Percentiles rank a stretch among this genome's conserved stretches.
Conservation (phyloP, 2,797 vertebrate species). For the Epinephelus malabaricus region DNA sequence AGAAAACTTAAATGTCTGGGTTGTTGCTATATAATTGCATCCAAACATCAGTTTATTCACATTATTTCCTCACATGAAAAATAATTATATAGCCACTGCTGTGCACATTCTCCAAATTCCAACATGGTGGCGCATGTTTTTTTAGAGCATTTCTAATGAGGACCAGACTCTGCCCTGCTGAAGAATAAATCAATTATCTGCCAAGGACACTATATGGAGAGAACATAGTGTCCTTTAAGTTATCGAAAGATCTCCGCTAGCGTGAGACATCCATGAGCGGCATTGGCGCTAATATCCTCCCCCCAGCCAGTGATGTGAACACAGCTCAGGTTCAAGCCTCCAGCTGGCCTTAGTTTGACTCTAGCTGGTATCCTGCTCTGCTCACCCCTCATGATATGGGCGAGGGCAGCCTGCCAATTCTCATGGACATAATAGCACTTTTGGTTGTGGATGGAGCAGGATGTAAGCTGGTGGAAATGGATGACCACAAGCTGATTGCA, state of each 20-base stretch:
- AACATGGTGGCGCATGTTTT: slow-evolving; percentile 55
- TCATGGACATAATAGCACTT: slow-evolving; percentile 69
- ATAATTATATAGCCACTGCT: slow-evolving; percentile 50
- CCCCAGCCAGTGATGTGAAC: slow-evolving; percentile 10
- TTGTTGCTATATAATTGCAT: slow-evolving; percentile 31
- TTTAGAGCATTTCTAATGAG: slow-evolving; percentile 53
- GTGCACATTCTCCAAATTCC: slow-evolving; percentile 74
- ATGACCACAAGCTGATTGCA: slow-evolving; percentile 78
- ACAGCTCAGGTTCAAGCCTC: slow-evolving; percentile 41
- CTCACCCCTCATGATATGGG: slow-evolving; percentile 69
- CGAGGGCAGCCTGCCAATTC: slow-evolving; percentile 64
- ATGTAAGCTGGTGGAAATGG: slow-evolving; percentile 68
- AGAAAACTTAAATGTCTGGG: slow-evolving; percentile 17
- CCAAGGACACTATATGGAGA: slow-evolving; percentile 15
- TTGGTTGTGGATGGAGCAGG: slow-evolving; percentile 71
- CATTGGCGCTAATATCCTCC: neutral
- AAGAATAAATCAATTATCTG: slow-evolving; percentile 56
- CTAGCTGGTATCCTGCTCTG: slow-evolving; percentile 41
- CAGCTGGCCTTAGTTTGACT: slow-evolving; percentile 66
- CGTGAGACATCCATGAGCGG: neutral
- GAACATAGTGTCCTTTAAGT: slow-evolving; percentile 24
- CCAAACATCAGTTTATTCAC: slow-evolving; percentile 59
- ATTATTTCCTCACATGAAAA: slow-evolving; percentile 35
- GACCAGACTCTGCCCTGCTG: slow-evolving; percentile 54
- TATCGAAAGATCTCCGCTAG: slow-evolving; percentile 34